Evolutionary conservation across 2,797 vertebrate species (phyloP).

Genomic region (Onychomys torridus): DNA sequence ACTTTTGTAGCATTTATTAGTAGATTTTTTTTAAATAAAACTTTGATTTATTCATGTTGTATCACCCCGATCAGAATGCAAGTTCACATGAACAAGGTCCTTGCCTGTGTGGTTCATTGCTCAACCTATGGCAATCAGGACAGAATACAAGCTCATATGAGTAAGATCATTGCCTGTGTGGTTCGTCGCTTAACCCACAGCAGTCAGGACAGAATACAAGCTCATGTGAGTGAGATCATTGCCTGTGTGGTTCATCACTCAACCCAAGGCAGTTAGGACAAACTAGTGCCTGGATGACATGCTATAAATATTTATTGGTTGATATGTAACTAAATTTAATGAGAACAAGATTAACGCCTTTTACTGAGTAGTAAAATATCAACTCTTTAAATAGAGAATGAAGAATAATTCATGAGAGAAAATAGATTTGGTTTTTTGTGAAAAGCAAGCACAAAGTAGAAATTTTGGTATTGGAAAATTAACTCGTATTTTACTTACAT

Average conservation of each 20-base stretch:
- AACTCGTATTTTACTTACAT: background rate
- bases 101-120: too few relatives aligned
- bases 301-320: slow-evolving; percentile 21
- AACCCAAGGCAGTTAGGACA: background rate
- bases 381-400: background rate
- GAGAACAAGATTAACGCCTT: background rate
- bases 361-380: background rate
- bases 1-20: background rate
- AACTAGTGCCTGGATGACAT: background rate
- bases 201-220: background rate
- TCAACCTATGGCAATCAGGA: too few relatives aligned
- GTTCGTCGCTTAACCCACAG: background rate
- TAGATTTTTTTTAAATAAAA: background rate
- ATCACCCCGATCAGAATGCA: background rate
- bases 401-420: slow-evolving; percentile 52
- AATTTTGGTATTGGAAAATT: slow-evolving; percentile 26
- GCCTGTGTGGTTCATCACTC: background rate
- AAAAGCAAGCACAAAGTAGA: background rate
- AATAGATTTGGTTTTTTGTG: slow-evolving; percentile 16
- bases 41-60: background rate
- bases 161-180: too few relatives aligned
- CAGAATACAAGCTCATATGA: too few relatives aligned
- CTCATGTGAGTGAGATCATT: too few relatives aligned
- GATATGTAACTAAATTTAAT: slow-evolving; percentile 27
- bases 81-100: too few relatives aligned